These are phyloP conservation scores for Chrysomallon squamiferum DNA, from an alignment of 1,140 invertebrate genomes.

Conservation along the genomic window DNA sequence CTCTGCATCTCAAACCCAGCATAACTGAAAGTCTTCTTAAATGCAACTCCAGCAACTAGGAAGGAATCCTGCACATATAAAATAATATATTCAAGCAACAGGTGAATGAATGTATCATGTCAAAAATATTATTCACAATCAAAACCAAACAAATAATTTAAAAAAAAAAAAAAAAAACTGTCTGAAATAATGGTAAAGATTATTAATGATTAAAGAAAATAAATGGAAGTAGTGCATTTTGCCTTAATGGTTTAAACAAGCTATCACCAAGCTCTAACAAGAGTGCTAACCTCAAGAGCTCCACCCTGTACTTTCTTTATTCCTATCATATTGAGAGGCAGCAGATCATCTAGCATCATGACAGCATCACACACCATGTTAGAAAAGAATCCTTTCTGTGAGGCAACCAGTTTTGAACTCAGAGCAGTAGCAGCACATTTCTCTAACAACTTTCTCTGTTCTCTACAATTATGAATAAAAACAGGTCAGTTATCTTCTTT, in stretches of 20 bases:
- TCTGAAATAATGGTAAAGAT: neutral
- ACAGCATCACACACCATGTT: constrained; percentile 98
- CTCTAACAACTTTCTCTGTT: constrained; percentile 79
- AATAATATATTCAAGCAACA: neutral
- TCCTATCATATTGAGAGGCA: constrained; percentile 99
- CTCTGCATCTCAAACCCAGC: constrained; percentile 99
- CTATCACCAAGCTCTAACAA: no score
- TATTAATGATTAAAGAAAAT: neutral
- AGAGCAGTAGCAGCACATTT: constrained; percentile 97
- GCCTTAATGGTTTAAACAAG: no score
- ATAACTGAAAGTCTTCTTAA: constrained; percentile 99
- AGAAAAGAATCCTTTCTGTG: constrained; percentile 95
- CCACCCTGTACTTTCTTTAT: constrained; percentile 99
- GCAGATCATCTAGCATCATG: constrained; percentile 86
- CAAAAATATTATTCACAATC: no score
- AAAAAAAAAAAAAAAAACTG: no score
- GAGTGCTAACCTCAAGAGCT: constrained; percentile 81
- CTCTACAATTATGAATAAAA: constrained; percentile 48
- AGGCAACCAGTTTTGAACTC: constrained; percentile 95
- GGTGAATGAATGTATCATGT: no score
- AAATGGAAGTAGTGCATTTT: neutral
- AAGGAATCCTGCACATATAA: constrained; percentile 76
- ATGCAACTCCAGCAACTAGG: constrained; percentile 93
- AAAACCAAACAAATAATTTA: no score
- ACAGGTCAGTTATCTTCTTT: neutral